Evolutionary conservation across 2,113 vertebrate species (phyloP).

Genomic region (Vicugna pacos): DNA sequence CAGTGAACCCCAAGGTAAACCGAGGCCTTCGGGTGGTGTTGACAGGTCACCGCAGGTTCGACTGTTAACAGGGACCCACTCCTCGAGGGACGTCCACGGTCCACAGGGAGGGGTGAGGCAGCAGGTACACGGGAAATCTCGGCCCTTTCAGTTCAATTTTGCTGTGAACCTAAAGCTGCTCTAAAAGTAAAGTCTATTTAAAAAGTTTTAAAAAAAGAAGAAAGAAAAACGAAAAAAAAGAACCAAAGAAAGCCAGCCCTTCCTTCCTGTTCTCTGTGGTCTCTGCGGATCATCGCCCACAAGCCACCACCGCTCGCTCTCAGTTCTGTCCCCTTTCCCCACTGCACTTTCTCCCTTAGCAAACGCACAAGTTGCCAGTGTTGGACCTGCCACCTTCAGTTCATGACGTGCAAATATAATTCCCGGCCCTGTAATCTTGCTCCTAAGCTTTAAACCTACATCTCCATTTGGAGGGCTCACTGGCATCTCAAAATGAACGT

Average conservation of each 20-base stretch:
- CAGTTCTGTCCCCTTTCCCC: background rate
- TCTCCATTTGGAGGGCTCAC: background rate
- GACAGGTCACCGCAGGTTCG: background rate
- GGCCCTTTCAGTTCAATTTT: background rate
- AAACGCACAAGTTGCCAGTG: background rate
- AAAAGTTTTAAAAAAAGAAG: background rate
- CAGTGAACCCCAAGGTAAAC: background rate
- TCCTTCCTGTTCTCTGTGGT: background rate
- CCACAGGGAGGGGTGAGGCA: background rate
- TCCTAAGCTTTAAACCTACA: background rate
- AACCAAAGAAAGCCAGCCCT: background rate
- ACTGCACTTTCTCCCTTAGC: background rate
- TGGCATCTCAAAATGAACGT: background rate
- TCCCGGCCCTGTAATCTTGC: background rate
- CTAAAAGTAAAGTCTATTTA: background rate
- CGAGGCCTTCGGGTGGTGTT: background rate
- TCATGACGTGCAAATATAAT: background rate
- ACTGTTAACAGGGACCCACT: background rate
- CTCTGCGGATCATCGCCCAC: background rate
- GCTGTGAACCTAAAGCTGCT: background rate
- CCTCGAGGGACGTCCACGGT: too few relatives aligned
- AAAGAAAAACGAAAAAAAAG: too few relatives aligned
- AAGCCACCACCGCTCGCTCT: too few relatives aligned
- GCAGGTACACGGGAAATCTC: background rate
- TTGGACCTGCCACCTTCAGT: background rate